phyloP scores from a whole-genome alignment of 2,888 invertebrate species.

The Trachelus troglodyta region DNA sequence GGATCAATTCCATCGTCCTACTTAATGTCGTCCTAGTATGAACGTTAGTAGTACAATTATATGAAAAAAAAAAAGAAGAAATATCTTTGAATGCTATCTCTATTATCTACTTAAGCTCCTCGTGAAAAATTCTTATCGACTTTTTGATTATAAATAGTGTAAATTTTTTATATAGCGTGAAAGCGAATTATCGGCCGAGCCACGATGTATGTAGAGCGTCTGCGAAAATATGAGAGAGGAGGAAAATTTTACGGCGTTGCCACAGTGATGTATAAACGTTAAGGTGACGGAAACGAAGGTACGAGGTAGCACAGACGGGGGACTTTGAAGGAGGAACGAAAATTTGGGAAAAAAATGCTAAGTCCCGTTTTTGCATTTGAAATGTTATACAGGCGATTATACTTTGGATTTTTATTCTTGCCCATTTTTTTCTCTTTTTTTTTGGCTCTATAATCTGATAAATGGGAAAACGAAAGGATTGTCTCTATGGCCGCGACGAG shows the following conservation, averaged over 20 bases:
- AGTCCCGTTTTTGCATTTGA: no score
- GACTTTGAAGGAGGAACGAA: no score
- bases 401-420: no score
- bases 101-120: slow-evolving; percentile 52
- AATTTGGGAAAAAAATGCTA: no score
- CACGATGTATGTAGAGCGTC: slow-evolving; percentile 4
- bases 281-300: no score
- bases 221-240: slow-evolving; percentile 20
- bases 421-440: no score
- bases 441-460: no score
- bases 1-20: slow-evolving; percentile 34
- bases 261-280: slow-evolving; percentile 53
- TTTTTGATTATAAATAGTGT: slow-evolving; percentile 66
- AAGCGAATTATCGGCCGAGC: slow-evolving; percentile 47
- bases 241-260: no score
- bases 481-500: no score
- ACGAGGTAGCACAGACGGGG: no score
- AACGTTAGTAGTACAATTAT: slow-evolving; percentile 47
- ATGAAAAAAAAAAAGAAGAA: slow-evolving; percentile 3
- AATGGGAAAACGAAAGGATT: no score
- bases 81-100: slow-evolving; percentile 46
- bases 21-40: slow-evolving; percentile 38
- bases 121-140: slow-evolving; percentile 50
- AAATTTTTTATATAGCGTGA: slow-evolving; percentile 65
- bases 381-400: no score